Base-by-base conservation (phyloP, 2,888 invertebrate genomes). In the Protonemura montana region DNA sequence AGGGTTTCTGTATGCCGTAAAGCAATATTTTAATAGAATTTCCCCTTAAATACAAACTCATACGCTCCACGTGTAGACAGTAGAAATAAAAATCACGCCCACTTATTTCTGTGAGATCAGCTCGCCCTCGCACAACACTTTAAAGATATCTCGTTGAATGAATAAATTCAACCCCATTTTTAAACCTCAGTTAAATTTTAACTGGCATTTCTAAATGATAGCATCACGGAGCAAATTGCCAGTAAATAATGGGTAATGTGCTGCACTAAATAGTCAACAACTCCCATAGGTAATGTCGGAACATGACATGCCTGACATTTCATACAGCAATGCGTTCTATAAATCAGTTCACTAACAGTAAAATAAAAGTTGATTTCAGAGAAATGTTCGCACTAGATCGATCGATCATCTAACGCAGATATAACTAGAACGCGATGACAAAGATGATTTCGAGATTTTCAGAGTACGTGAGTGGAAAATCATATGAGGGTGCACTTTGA, bases 201-300 rank as follows among this genome's bases (percentile, higher is more conserved):
- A 59, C 13, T 3, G 59, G 21, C 21, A 59, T 59, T 78, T 78
- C 78, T 27, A 28, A 78, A 27, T 7, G 27, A 78, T 26, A 2
- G 78, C 27, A 27, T 78, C 78, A 78, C 27, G 25, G 28, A 78
- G 78, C 78, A 78, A 78, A 78, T 78, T 78, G 78, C 28, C 78
- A 78, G 78, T 78, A 78, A 78, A 78, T 78, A 78, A 78, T 78
- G 78, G 59, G 21, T 59, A 59, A 2, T 10, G 21, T 59, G 59
- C 59, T 59, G n/a, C n/a, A n/a, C 21, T 7, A 26, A 28, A 78
- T 13, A 3, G 27, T 78, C 25, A 28, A 10, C 27, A 78, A 78
- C 78, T 78, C 5, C 5, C 78, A 78, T 28, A 78, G 78, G 27
- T 27, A 26, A 78, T 78, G 78, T 78, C 6, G 28, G 10, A 7